Evolutionary conservation across 2,113 vertebrate species (phyloP).

Genomic region (Toxotes chatareus): DNA sequence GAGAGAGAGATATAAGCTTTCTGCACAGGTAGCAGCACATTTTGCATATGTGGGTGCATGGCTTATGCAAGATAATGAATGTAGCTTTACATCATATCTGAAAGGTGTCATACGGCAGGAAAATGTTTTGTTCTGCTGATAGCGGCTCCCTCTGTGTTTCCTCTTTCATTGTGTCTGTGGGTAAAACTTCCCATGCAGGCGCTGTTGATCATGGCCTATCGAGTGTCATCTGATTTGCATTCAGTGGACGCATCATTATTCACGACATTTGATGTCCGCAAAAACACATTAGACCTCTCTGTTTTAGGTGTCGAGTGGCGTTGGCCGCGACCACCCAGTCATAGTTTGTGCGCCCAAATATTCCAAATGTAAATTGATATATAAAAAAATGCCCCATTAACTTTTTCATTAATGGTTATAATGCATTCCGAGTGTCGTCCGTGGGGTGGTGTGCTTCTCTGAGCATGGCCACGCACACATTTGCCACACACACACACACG

Average conservation of each 20-base stretch:
- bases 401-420: slow-evolving; percentile 99
- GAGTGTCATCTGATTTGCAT: slow-evolving; percentile 94
- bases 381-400: slow-evolving; percentile 99
- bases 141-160: slow-evolving; percentile 10
- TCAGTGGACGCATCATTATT: slow-evolving; percentile 97
- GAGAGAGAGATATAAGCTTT: neutral
- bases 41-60: slow-evolving; percentile 33
- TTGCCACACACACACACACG: slow-evolving; percentile 31
- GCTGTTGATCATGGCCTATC: slow-evolving; percentile 93
- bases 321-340: slow-evolving; percentile 92
- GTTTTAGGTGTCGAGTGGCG: slow-evolving; percentile 94
- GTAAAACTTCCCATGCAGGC: slow-evolving; percentile 90
- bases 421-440: slow-evolving; percentile 94
- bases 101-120: slow-evolving; percentile 36
- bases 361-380: slow-evolving; percentile 99
- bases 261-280: slow-evolving; percentile 97
- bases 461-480: slow-evolving; percentile 53
- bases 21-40: slow-evolving; percentile 2
- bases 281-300: slow-evolving; percentile 96
- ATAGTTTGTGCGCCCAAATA: slow-evolving; percentile 98
- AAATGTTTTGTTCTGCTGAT: slow-evolving; percentile 37
- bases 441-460: slow-evolving; percentile 81
- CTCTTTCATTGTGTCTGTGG: slow-evolving; percentile 47
- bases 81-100: slow-evolving; percentile 41
- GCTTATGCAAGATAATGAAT: slow-evolving; percentile 37